Percentiles rank a stretch among this genome's conserved stretches.
Conservation (phyloP, 2,113 vertebrate species). For the Charina bottae region DNA sequence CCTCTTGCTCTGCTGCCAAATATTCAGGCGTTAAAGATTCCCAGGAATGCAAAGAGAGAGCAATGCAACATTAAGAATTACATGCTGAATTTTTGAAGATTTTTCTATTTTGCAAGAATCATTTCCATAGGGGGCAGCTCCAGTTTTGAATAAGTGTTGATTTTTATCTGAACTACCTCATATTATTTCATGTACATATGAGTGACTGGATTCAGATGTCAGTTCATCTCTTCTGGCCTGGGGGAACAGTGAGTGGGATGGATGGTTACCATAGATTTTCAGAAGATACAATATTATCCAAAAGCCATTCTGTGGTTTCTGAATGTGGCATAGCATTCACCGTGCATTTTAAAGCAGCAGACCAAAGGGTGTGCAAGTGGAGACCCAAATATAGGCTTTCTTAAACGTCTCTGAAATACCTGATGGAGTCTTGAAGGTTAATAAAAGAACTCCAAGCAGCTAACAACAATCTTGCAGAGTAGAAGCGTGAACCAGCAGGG, state of each 20-base stretch:
- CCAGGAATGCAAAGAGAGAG: constrained; percentile 53
- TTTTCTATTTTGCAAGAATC: constrained; percentile 58
- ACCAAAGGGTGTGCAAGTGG: background rate
- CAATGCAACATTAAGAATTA: constrained; percentile 52
- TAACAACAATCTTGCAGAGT: too few species aligned
- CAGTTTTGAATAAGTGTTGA: background rate
- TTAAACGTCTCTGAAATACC: background rate
- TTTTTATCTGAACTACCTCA: background rate
- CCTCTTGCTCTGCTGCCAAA: constrained; percentile 53
- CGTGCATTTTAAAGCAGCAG: background rate
- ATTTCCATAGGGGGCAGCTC: background rate
- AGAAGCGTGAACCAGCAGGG: too few species aligned
- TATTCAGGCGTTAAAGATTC: constrained; percentile 51
- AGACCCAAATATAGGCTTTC: background rate
- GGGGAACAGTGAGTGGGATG: background rate
- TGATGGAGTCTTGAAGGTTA: too few species aligned
- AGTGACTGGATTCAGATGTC: background rate
- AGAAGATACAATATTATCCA: background rate
- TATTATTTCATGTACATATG: background rate
- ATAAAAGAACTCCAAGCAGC: too few species aligned
- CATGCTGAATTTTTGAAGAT: constrained; percentile 65
- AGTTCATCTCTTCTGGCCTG: background rate
- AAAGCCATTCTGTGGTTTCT: background rate
- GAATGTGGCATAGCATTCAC: background rate
- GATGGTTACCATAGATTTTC: background rate